A percentile compares a stretch with the other conserved stretches of the same genome.
Conservation (phyloP, 2,888 invertebrate species). For the Cephus pygmeus region DNA sequence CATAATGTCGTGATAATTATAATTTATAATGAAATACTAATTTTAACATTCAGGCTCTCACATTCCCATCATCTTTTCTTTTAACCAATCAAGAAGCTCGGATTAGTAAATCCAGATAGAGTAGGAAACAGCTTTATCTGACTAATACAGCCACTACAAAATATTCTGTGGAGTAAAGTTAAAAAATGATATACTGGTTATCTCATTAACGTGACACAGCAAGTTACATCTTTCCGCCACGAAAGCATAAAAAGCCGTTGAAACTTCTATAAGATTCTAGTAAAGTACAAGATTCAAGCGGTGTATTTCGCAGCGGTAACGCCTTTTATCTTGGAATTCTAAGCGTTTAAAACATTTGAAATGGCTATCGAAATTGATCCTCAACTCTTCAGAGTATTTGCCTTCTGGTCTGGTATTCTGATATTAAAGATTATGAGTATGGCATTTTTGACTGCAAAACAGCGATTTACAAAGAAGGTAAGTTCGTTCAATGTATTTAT, state of each 20-base stretch:
- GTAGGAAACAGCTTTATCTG: background rate
- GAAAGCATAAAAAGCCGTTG: background rate
- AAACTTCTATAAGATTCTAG: background rate
- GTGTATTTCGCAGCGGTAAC: background rate
- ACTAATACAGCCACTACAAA: background rate
- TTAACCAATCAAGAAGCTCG: background rate
- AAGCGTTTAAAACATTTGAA: background rate
- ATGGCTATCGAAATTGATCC: background rate
- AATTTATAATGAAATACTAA: background rate
- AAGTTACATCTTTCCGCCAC: background rate
- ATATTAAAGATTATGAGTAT: conserved; percentile 34
- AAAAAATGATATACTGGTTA: background rate
- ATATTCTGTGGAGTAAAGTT: background rate
- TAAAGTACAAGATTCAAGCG: too few species aligned
- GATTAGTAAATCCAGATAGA: background rate
- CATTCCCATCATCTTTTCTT: background rate
- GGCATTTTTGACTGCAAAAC: conserved; percentile 32
- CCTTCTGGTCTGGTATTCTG: conserved; percentile 37
- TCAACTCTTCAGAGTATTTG: conserved; percentile 20
- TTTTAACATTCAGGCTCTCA: background rate
- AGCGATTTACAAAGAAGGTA: conserved; percentile 38
- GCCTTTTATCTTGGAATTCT: background rate
- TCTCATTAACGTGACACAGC: background rate
- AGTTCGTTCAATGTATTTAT: background rate
- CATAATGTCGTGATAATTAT: background rate